Evolutionary conservation across 2,113 vertebrate genomes (phyloP).

Genomic region (Cebus imitator): DNA sequence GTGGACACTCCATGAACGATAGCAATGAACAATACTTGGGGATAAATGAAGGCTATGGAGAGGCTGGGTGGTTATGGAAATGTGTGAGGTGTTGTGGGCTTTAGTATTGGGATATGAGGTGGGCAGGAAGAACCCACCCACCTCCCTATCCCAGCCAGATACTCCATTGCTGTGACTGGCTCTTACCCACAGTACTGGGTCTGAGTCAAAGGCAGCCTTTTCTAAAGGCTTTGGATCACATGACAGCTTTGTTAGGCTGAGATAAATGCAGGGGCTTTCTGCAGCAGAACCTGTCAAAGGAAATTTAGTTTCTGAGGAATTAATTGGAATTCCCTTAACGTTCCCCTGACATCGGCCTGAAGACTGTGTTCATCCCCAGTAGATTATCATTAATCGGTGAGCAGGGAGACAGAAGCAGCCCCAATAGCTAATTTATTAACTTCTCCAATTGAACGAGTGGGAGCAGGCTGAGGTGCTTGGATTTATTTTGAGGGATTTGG

Average conservation of each 20-base stretch:
- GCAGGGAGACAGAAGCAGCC: constrained; percentile 30
- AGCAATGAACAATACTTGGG: background rate
- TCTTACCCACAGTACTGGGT: background rate
- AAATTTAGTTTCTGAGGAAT: constrained; percentile 49
- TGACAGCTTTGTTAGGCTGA: constrained; percentile 21
- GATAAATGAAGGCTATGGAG: background rate
- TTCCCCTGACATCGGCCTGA: background rate
- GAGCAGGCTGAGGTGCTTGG: background rate
- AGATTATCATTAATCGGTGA: constrained; percentile 62
- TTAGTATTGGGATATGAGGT: background rate
- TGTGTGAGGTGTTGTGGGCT: background rate
- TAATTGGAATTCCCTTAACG: constrained; percentile 63
- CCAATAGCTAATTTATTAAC: constrained; percentile 60
- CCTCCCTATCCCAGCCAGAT: background rate
- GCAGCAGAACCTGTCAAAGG: background rate
- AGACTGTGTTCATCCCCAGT: constrained; percentile 27
- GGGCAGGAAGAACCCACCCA: background rate
- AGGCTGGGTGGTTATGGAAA: background rate
- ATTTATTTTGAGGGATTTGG: constrained; percentile 52
- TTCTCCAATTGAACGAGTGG: constrained; percentile 26
- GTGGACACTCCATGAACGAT: background rate
- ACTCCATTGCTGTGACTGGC: background rate
- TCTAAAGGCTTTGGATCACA: constrained; percentile 26
- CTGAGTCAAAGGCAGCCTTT: constrained; percentile 6
- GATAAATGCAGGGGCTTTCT: constrained; percentile 51